Percentiles rank a stretch among this genome's conserved stretches.
Evolutionary conservation across 2,113 vertebrate genomes (phyloP).

Genomic region (Peromyscus maniculatus): DNA sequence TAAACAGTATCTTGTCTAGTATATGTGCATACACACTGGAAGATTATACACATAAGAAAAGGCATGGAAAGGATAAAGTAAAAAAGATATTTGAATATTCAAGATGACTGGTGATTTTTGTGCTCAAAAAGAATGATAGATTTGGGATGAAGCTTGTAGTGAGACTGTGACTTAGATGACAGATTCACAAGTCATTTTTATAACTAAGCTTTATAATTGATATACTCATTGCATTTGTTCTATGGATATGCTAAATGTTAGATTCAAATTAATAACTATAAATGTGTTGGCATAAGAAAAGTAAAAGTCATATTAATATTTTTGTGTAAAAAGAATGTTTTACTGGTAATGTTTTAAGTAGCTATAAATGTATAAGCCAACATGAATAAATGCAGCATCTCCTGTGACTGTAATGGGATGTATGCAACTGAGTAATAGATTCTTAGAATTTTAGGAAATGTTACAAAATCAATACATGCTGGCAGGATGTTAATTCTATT

Average conservation of each 20-base stretch:
- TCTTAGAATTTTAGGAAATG: slow-evolving; percentile 47
- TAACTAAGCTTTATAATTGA: not conserved
- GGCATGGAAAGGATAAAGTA: not conserved
- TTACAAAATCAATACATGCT: slow-evolving; percentile 1
- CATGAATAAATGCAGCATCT: not conserved
- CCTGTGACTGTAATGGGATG: not conserved
- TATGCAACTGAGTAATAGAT: slow-evolving; percentile 22
- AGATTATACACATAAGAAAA: slow-evolving; percentile 14
- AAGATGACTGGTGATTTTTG: not conserved
- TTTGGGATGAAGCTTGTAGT: not conserved
- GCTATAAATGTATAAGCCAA: slow-evolving; percentile 21
- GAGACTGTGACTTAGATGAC: not conserved
- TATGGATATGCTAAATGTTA: slow-evolving; percentile 22
- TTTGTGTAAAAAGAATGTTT: not conserved
- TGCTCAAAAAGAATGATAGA: not conserved
- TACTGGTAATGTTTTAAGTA: slow-evolving; percentile 6
- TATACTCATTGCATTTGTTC: not conserved
- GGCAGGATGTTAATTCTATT: not conserved
- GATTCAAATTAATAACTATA: not conserved
- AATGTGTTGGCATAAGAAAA: not conserved
- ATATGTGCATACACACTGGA: not conserved
- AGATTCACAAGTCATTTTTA: not conserved
- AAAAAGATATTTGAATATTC: not conserved
- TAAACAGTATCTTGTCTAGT: not conserved
- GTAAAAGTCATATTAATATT: slow-evolving; percentile 27